Conservation (phyloP, 1,140 invertebrate genomes). For the Phenacoccus solenopsis region DNA sequence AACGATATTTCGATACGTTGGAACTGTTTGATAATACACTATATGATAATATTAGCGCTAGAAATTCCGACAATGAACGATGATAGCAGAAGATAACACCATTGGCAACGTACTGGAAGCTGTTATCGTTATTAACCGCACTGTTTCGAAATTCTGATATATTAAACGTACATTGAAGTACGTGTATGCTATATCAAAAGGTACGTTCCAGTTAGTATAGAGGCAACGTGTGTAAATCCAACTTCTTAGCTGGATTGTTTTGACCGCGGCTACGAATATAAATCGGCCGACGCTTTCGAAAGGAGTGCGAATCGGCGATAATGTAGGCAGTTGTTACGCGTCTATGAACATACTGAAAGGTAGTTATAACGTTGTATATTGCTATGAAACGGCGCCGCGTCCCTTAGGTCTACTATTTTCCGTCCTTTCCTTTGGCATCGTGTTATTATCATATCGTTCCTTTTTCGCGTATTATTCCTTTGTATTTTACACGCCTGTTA, state of each 20-base stretch:
- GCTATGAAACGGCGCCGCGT: background rate
- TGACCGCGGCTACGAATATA: background rate
- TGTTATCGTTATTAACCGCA: no score
- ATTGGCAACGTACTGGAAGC: no score
- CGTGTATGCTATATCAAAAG: no score
- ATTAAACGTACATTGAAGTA: no score
- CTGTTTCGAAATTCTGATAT: no score
- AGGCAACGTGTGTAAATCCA: background rate
- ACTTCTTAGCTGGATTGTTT: background rate
- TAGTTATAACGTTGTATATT: background rate
- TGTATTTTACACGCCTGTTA: no score
- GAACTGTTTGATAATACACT: no score
- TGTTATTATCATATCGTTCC: background rate
- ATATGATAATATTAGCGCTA: no score
- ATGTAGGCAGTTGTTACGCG: background rate
- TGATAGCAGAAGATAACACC: no score
- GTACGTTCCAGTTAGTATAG: no score
- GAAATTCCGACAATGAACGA: no score
- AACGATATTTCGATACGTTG: no score
- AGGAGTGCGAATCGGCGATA: background rate
- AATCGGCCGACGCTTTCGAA: background rate
- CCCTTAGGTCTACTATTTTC: background rate
- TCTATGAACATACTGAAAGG: background rate
- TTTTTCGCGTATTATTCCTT: slow-evolving; percentile 2
- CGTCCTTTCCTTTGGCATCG: background rate